Evolutionary conservation across 2,888 invertebrate genomes (phyloP), one percentile per base, ranked within the genome.

Genomic region (Aricia artaxerxes): DNA sequence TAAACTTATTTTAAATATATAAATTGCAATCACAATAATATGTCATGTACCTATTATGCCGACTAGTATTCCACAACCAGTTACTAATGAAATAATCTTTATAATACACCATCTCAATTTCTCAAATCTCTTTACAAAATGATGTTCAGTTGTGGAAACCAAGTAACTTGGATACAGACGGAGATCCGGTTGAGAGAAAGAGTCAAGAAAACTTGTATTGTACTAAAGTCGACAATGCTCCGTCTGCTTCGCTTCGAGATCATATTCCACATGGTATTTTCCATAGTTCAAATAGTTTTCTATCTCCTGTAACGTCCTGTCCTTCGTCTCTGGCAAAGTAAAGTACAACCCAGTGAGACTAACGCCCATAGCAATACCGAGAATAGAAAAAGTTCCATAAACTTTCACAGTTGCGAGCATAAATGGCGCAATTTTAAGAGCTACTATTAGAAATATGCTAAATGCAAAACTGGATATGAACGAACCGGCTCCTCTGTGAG

Each of bases 281-380:
- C 80, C 80, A 49, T 49, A 76, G 16, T 75, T 78, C 4, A 78
- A 80, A 31, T 76, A 78, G 44, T 80, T 13, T 69, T 80, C 80
- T 11, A 80, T 80, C n/a, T 80, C 78, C 13, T 80, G 80, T 2
- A 80, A 72, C 4, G 80, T 80, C 35, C 49, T 80, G 69, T 80
- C 80, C 49, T 80, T 80, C 5, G 80, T 80, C 72, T 80, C 80
- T 0, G 78, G 78, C 16, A 80, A 69, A 57, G 57, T 78, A 16
- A 77, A 78, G 13, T 57, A 80, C 38, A 60, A 2, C 13, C 35
- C 76, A 7, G 35, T 76, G 2, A 76, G 53, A 76, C 76, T 53
- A 31, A 57, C 16, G 11, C 49, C 35, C 76, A 76, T 76, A 57
- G 13, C 53, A 6, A 35, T 57, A 13, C 76, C 78, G 5, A 49